phyloP scores from a whole-genome alignment of 92 coral and sea anemone genomes.

The Zoanthus sansibaricus region DNA sequence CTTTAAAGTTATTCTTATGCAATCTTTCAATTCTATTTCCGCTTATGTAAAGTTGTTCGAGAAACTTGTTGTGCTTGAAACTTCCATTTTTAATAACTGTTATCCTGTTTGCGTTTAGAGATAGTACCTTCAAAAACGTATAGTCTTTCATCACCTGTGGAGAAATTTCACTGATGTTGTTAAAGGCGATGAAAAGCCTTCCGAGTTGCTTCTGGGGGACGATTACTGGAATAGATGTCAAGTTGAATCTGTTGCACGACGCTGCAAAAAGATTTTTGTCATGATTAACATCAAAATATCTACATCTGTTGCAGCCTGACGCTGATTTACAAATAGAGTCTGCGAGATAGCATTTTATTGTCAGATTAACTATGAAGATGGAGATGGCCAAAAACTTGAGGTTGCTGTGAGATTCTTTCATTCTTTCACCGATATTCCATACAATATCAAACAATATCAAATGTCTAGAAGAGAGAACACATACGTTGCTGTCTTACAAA shows the following conservation, averaged over 20 bases:
- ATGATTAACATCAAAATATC: background rate
- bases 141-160: conserved; percentile 13
- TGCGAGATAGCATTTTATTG: no score
- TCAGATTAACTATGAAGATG: no score
- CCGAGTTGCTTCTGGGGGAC: background rate
- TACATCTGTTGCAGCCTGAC: background rate
- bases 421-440: no score
- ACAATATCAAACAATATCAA: no score
- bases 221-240: conserved; percentile 16
- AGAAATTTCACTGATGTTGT: conserved; percentile 12
- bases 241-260: conserved; percentile 7
- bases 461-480: no score
- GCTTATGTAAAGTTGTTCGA: conserved; percentile 12
- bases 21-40: conserved; percentile 20
- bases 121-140: conserved; percentile 3
- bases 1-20: conserved; percentile 24
- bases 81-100: conserved; percentile 12
- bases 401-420: no score
- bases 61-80: conserved; percentile 25
- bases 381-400: no score
- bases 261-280: background rate
- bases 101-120: conserved; percentile 24
- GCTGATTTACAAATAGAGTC: no score
- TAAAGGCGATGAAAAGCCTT: background rate
- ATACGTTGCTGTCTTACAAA: no score